phyloP scores from a whole-genome alignment of 2,888 invertebrate genomes.

The Clostera curtula region DNA sequence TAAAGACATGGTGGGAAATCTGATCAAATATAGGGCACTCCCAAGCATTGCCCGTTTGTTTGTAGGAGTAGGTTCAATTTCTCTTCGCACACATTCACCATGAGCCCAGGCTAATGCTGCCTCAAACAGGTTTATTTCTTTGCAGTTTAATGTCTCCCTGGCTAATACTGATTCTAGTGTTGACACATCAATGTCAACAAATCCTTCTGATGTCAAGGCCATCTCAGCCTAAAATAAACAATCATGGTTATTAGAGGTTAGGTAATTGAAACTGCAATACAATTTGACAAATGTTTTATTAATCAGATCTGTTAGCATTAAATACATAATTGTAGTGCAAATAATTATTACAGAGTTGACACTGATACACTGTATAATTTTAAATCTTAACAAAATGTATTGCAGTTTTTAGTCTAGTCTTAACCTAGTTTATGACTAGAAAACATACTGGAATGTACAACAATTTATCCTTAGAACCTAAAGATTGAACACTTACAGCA shows the following conservation, averaged over 20 bases:
- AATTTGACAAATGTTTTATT: conserved; percentile 59
- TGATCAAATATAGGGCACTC: conserved; percentile 87
- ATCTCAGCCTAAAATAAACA: conserved; percentile 87
- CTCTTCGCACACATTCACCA: conserved; percentile 90
- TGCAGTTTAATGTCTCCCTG: conserved; percentile 95
- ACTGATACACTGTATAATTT: conserved; percentile 32
- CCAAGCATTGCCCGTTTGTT: conserved; percentile 86
- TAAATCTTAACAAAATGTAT: conserved; percentile 58
- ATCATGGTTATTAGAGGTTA: conserved; percentile 31
- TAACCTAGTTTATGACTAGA: conserved; percentile 39
- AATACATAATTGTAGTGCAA: no score
- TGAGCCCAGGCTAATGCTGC: conserved; percentile 95
- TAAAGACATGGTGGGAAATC: conserved; percentile 95
- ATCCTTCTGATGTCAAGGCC: conserved; percentile 96
- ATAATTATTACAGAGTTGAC: conserved; percentile 45
- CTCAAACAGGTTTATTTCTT: conserved; percentile 92
- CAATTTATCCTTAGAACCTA: conserved; percentile 17
- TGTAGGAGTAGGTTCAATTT: conserved; percentile 85
- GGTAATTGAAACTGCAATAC: conserved; percentile 74
- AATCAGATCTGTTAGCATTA: conserved; percentile 49
- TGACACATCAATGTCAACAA: conserved; percentile 95
- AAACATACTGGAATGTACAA: conserved; percentile 23
- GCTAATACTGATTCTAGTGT: conserved; percentile 93
- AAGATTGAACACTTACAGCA: conserved; percentile 14
- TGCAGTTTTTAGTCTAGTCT: conserved; percentile 55